These are phyloP conservation scores for Tipula confusa DNA, from an alignment of 2,888 invertebrate genomes.

Conservation along the genomic window DNA sequence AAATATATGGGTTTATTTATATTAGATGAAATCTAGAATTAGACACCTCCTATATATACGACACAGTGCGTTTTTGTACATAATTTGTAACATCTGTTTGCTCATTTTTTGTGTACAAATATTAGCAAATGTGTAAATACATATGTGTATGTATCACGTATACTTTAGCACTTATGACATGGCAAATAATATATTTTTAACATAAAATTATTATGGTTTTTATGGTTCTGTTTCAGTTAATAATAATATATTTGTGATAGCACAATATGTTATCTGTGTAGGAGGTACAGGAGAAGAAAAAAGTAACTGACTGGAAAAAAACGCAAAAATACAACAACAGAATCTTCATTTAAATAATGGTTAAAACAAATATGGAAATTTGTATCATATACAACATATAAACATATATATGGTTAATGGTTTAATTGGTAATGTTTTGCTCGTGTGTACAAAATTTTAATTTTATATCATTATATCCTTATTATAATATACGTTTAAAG, in stretches of 20 bases:
- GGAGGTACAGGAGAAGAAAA: neutral
- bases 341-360: neutral
- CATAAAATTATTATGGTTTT: constrained; percentile 6
- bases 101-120: neutral
- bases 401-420: neutral
- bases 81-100: neutral
- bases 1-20: no score
- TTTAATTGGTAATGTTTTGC: neutral
- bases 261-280: neutral
- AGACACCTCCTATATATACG: no score
- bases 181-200: neutral
- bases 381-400: neutral
- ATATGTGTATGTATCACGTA: neutral
- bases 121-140: neutral
- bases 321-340: no score
- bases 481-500: neutral
- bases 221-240: neutral
- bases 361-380: neutral
- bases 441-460: neutral
- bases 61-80: neutral
- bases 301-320: neutral
- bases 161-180: neutral
- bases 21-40: no score
- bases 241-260: neutral
- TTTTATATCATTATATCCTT: neutral